These are phyloP conservation scores for Anorthoa munda DNA, from an alignment of 2,888 invertebrate species.

Conservation along the genomic window DNA sequence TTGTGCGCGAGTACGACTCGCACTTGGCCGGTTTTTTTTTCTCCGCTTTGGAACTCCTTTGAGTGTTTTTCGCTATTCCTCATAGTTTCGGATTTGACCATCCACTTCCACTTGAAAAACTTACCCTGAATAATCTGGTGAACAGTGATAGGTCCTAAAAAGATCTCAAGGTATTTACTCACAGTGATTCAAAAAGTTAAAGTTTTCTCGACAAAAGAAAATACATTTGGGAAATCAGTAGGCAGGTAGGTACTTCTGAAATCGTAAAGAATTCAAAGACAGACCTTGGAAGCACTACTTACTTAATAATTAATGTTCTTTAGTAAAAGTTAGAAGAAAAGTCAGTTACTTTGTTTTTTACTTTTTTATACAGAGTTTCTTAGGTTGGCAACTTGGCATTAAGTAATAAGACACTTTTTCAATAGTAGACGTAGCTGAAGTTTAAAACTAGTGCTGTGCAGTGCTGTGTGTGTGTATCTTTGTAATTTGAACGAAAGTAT, in stretches of 20 bases:
- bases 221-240: conserved; percentile 61
- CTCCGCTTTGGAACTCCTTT: too few species aligned
- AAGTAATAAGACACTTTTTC: conserved; percentile 19
- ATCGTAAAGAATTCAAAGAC: conserved; percentile 60
- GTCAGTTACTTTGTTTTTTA: conserved; percentile 9
- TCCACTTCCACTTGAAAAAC: not conserved
- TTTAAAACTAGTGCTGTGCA: not conserved
- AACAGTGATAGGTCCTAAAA: conserved; percentile 40
- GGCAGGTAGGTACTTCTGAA: conserved; percentile 30
- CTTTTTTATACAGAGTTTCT: conserved; percentile 1
- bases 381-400: not conserved
- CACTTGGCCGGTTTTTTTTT: too few species aligned
- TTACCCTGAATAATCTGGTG: too few species aligned
- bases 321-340: conserved; percentile 36
- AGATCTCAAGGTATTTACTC: conserved; percentile 56
- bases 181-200: conserved; percentile 74
- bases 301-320: conserved; percentile 54
- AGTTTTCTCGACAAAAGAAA: conserved; percentile 58
- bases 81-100: too few species aligned
- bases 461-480: not conserved
- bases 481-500: not conserved
- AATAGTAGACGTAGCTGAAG: not conserved
- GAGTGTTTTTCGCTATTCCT: too few species aligned
- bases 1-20: too few species aligned
- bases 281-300: conserved; percentile 33